Evolutionary conservation across 2,888 invertebrate genomes (phyloP).

Genomic region (Brachyptera putata): DNA sequence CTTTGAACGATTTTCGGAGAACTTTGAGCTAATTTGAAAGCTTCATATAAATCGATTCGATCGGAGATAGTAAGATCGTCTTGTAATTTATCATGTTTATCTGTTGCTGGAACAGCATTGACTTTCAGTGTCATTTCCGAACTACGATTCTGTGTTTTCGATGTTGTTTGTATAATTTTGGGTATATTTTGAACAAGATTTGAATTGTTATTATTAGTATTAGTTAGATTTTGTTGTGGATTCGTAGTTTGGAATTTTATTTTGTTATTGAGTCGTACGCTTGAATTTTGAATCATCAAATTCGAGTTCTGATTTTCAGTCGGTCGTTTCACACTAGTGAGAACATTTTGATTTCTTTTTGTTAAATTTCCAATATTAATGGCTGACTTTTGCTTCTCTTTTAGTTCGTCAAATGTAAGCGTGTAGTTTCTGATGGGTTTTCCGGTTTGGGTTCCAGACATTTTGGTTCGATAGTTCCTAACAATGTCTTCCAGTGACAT

Average conservation of each 20-base stretch:
- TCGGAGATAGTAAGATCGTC: too few species aligned
- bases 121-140: not conserved
- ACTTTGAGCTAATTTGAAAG: conserved; percentile 5
- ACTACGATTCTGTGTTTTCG: not conserved
- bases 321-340: not conserved
- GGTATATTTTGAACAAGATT: not conserved
- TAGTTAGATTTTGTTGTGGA: not conserved
- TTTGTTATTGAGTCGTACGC: not conserved
- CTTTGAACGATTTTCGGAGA: conserved; percentile 9
- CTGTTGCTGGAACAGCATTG: too few species aligned
- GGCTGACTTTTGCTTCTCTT: conserved; percentile 1
- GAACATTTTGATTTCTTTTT: not conserved
- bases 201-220: not conserved
- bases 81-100: too few species aligned
- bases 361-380: not conserved
- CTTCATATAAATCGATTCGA: not conserved
- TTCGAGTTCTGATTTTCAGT: not conserved
- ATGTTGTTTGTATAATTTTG: conserved; percentile 3
- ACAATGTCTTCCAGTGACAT: conserved; percentile 18
- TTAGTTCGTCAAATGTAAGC: not conserved
- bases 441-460: not conserved
- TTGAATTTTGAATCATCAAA: not conserved
- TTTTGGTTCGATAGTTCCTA: conserved; percentile 11
- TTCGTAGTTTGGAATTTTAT: not conserved
- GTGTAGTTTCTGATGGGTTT: conserved; percentile 8